These are phyloP conservation scores for Drosophila bocki DNA, from an alignment of 1,140 invertebrate species.

Conservation along the genomic window DNA sequence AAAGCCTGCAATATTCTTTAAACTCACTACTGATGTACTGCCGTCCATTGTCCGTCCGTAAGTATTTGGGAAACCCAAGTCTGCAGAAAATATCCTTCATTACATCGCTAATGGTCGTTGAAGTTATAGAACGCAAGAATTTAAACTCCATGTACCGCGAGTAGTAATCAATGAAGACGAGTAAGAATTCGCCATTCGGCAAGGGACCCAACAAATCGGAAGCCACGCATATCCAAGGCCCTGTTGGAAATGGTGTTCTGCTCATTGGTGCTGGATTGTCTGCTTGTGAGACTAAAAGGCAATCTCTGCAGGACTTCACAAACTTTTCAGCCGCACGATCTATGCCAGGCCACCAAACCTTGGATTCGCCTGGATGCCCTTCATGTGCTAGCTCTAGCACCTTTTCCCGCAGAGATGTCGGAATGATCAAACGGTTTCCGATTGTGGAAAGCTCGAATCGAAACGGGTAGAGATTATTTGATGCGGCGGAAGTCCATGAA, in stretches of 20 bases:
- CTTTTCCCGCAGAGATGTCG: slow-evolving; percentile 6
- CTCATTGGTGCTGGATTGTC: slow-evolving; percentile 2
- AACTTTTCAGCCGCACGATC: slow-evolving; percentile 19
- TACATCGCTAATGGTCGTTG: slow-evolving; percentile 21
- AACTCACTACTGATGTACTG: slow-evolving; percentile 31
- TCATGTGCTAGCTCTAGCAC: slow-evolving; percentile 1
- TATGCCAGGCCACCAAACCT: slow-evolving; percentile 22
- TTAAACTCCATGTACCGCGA: slow-evolving; percentile 27
- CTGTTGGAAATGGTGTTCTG: slow-evolving; percentile 13
- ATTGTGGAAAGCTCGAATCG: slow-evolving; percentile 17
- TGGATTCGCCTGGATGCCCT: slow-evolving; percentile 16
- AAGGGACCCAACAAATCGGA: slow-evolving; percentile 25
- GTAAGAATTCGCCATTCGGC: slow-evolving; percentile 12
- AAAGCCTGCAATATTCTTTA: slow-evolving; percentile 39
- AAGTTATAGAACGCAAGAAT: slow-evolving; percentile 17
- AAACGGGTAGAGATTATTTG: slow-evolving; percentile 26
- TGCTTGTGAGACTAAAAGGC: background rate
- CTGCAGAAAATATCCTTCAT: slow-evolving; percentile 42
- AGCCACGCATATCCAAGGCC: slow-evolving; percentile 25
- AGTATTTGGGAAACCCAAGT: slow-evolving; percentile 33
- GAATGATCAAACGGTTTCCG: slow-evolving; percentile 5
- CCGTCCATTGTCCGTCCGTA: slow-evolving; percentile 32
- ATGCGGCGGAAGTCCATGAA: slow-evolving; percentile 19
- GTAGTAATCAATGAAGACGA: slow-evolving; percentile 21
- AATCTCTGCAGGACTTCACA: slow-evolving; percentile 16